Evolutionary conservation across 2,113 vertebrate genomes (phyloP), one percentile per base, ranked within the genome.

Genomic region (Misgurnus mizolepis): DNA sequence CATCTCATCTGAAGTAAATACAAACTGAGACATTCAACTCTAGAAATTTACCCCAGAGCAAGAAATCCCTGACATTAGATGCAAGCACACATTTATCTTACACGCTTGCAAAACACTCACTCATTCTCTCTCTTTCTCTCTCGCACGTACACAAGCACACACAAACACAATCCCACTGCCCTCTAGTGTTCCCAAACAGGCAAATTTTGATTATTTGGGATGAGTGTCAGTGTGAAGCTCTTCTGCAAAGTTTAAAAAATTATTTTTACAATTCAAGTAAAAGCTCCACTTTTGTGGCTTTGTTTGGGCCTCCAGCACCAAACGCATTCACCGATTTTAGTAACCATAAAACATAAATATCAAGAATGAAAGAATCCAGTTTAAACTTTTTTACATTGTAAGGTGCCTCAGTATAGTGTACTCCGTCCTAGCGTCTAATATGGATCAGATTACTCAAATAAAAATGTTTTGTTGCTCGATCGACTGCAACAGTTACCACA

Each of bases 21-120:
- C 64, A 82, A 84, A 80, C 56, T 68, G 83, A 85, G 85, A 91
- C 89, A 90, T 91, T 91, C 90, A 83, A 83, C 76, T 85, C 83
- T 64, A 81, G 83, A 83, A 34, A 34, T 34, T 85, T 41, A 27
- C 61, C 74, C 82, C 68, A 70, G 69, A 61, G 50, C 12, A 77
- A 77, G 5, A 72, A 76, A 71, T 80, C 78, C 78, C 71, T 75
- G 82, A 80, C 72, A 58, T 72, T 80, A 76, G 67, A 18, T 69
- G 71, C 69, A 70, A 67, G 47, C 27, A 80, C 7, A 83, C 50
- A 53, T 43, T 56, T 73, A 73, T 69, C 39, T 1, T 10, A 22
- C 39, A 45, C 68, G 17, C 53, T 41, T 58, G 69, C 69, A 71
- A 60, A 6, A 17, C 49, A 80, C 34, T 69, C 17, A 41, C 65